Conservation (phyloP, 1,140 invertebrate genomes). For the Scaptodrosophila lebanonensis region DNA sequence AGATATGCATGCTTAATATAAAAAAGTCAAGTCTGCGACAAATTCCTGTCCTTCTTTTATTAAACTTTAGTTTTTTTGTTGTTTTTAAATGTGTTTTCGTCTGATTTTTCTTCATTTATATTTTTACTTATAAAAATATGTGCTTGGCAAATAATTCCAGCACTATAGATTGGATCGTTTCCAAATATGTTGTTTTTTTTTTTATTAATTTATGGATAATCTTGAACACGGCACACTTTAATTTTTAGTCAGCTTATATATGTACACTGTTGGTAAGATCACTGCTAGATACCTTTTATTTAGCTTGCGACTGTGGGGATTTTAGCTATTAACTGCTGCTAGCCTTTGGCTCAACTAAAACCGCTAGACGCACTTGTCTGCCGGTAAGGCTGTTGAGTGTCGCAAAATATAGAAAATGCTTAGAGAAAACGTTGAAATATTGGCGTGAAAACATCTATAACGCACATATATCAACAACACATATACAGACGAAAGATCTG, state of each 20-base stretch:
- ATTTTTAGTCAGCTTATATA: conserved; percentile 22
- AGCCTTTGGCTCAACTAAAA: conserved; percentile 72
- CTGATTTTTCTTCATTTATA: no score
- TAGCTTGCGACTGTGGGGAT: conserved; percentile 38
- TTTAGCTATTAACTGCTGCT: conserved; percentile 60
- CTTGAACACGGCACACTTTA: conserved; percentile 50
- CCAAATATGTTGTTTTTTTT: conserved; percentile 47
- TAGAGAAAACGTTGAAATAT: conserved; percentile 21
- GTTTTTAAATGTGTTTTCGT: no score
- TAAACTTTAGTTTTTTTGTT: no score
- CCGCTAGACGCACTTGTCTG: conserved; percentile 40
- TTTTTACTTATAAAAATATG: no score
- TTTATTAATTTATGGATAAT: conserved; percentile 52
- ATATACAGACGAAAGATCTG: conserved; percentile 31
- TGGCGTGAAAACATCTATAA: conserved; percentile 23
- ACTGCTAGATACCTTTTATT: conserved; percentile 4
- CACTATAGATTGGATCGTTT: conserved; percentile 65
- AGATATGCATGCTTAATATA: no score
- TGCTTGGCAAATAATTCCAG: conserved; percentile 55
- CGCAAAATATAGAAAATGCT: conserved; percentile 35
- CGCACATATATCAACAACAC: conserved; percentile 10
- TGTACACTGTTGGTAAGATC: no score
- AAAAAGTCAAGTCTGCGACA: no score
- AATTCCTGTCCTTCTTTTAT: no score
- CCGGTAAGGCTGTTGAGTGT: conserved; percentile 28